Evolutionary conservation across 2,113 vertebrate genomes (phyloP).

Genomic region (Centropus bengalensis): DNA sequence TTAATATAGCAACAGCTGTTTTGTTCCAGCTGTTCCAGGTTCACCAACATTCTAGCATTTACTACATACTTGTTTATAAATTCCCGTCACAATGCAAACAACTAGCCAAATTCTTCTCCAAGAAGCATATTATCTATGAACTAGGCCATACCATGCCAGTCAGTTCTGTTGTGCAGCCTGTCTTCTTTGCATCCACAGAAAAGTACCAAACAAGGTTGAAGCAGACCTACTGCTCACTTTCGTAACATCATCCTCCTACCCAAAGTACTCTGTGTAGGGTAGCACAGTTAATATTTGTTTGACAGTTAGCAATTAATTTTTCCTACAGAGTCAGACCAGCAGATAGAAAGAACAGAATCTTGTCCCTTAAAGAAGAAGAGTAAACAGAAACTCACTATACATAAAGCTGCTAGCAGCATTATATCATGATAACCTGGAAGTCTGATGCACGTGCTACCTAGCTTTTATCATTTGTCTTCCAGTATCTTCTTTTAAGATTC

Average conservation of each 20-base stretch:
- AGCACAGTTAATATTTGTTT: neutral
- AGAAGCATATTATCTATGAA: neutral
- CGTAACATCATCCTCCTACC: neutral
- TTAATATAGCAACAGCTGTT: neutral
- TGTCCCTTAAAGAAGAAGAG: neutral
- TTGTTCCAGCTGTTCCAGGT: neutral
- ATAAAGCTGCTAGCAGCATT: neutral
- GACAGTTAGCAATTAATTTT: neutral
- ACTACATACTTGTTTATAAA: neutral
- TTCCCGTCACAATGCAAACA: neutral
- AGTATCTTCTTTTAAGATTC: neutral
- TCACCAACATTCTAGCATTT: neutral
- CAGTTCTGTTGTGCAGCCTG: rapidly evolving
- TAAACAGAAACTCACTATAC: neutral
- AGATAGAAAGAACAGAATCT: neutral
- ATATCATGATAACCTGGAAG: neutral
- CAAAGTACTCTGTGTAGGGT: neutral
- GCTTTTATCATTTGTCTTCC: neutral
- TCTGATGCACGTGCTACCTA: neutral
- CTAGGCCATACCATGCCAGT: neutral
- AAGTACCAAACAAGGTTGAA: neutral
- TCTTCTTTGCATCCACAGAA: neutral
- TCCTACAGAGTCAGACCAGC: neutral
- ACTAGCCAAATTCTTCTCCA: neutral
- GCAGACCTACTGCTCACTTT: neutral